Conservation (phyloP, 2,888 invertebrate genomes). For the Oxystoma pomonae region DNA sequence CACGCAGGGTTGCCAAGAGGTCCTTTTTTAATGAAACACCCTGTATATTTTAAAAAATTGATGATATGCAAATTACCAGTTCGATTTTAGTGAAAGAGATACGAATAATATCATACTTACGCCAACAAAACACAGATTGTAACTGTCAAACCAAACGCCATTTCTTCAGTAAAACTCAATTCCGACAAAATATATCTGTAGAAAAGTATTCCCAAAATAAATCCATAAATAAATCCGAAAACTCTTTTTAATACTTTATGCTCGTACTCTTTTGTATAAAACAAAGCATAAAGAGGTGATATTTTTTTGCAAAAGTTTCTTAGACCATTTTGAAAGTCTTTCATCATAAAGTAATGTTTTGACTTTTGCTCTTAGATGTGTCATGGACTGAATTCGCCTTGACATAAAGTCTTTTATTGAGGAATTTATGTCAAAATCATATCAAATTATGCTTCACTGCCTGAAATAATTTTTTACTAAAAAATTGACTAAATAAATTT, state of each 20-base stretch:
- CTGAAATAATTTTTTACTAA: too few species aligned
- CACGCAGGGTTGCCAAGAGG: too few species aligned
- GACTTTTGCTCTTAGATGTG: too few species aligned
- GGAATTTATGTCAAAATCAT: too few species aligned
- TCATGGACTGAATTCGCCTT: too few species aligned
- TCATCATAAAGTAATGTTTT: not conserved
- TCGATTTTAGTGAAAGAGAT: not conserved
- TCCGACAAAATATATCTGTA: conserved; percentile 51
- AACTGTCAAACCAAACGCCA: conserved; percentile 36
- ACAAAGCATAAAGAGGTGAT: conserved; percentile 20
- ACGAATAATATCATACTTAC: too few species aligned
- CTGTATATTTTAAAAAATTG: too few species aligned
- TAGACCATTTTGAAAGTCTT: not conserved
- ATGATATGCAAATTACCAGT: too few species aligned
- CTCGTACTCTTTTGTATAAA: conserved; percentile 26
- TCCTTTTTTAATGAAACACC: too few species aligned
- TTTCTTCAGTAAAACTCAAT: conserved; percentile 48
- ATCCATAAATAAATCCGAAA: conserved; percentile 48
- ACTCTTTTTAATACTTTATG: conserved; percentile 32
- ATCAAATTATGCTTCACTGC: too few species aligned
- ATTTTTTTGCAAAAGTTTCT: conserved; percentile 20
- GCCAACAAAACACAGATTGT: conserved; percentile 29
- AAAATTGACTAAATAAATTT: too few species aligned
- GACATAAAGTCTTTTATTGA: too few species aligned
- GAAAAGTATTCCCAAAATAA: conserved; percentile 47